Percentiles rank a stretch among this genome's conserved stretches.
Conservation (phyloP, 2,888 invertebrate species). For the Drosophila prolongata region DNA sequence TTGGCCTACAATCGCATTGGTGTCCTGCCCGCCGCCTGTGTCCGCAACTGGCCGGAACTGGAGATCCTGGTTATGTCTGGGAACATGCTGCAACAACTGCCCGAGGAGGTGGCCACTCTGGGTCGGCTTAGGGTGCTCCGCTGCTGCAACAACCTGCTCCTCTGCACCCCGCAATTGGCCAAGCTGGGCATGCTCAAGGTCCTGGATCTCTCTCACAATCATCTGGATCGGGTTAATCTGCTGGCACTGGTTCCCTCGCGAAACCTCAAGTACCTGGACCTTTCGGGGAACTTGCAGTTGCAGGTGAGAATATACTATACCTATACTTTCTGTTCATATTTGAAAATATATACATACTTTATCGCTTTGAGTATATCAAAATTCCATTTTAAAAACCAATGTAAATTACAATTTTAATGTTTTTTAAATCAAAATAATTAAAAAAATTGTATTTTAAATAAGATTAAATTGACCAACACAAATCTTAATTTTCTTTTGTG, state of each 20-base stretch:
- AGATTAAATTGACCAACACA: too few species aligned
- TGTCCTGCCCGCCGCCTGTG: constrained; percentile 89
- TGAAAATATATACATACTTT: too few species aligned
- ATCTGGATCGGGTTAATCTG: constrained; percentile 91
- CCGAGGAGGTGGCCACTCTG: constrained; percentile 90
- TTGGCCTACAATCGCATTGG: constrained; percentile 92
- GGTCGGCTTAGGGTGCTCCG: constrained; percentile 90
- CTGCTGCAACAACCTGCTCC: constrained; percentile 92
- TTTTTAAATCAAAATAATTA: too few species aligned
- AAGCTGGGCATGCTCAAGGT: constrained; percentile 90
- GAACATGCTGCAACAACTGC: constrained; percentile 90
- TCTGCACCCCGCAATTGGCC: constrained; percentile 91
- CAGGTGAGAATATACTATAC: constrained; percentile 82
- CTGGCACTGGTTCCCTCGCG: constrained; percentile 91
- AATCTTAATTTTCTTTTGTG: too few species aligned
- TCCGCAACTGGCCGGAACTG: constrained; percentile 90
- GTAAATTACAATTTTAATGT: too few species aligned
- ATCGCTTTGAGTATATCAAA: too few species aligned
- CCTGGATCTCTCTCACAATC: constrained; percentile 93
- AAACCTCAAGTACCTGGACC: constrained; percentile 92
- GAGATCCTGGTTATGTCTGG: constrained; percentile 94
- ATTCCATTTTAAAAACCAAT: too few species aligned
- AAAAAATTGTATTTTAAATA: too few species aligned
- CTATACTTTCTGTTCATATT: too few species aligned
- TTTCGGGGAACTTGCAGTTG: constrained; percentile 92